Percentiles rank a stretch among this genome's conserved stretches.
These are phyloP conservation scores for Macrotus californicus DNA, from an alignment of 2,113 vertebrate genomes.

Conservation along the genomic window DNA sequence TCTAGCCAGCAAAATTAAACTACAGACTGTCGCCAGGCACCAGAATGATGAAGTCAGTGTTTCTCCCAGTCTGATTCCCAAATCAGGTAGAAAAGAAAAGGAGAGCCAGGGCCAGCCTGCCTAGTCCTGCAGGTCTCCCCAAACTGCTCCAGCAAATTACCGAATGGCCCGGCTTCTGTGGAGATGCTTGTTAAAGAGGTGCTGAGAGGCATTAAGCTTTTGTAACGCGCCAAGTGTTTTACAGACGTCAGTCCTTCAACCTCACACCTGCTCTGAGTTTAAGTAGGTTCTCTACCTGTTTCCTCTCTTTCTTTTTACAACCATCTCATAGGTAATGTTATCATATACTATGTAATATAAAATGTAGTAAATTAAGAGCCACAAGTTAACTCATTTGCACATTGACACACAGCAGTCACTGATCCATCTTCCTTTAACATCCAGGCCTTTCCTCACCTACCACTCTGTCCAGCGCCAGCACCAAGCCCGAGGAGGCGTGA, in stretches of 20 bases:
- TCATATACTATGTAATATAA: neutral
- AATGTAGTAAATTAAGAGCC: neutral
- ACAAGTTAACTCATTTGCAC: neutral
- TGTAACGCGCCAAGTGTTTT: neutral
- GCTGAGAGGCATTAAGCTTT: neutral
- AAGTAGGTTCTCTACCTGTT: neutral
- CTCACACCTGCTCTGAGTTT: neutral
- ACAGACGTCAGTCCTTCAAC: neutral
- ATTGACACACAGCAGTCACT: neutral
- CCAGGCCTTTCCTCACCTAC: neutral
- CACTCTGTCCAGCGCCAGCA: neutral
- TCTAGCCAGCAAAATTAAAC: neutral
- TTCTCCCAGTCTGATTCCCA: neutral
- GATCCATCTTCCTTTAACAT: neutral
- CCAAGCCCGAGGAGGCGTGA: neutral
- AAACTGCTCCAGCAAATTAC: neutral
- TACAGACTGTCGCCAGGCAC: neutral
- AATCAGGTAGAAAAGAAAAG: neutral
- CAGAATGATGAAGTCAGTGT: neutral
- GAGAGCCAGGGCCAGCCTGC: neutral
- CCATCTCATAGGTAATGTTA: neutral
- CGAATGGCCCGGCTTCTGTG: neutral
- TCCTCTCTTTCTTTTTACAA: neutral
- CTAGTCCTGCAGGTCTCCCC: neutral
- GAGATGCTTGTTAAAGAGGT: neutral